Conservation (phyloP, 2,888 invertebrate species). For the Neocrepidodera transversa region DNA sequence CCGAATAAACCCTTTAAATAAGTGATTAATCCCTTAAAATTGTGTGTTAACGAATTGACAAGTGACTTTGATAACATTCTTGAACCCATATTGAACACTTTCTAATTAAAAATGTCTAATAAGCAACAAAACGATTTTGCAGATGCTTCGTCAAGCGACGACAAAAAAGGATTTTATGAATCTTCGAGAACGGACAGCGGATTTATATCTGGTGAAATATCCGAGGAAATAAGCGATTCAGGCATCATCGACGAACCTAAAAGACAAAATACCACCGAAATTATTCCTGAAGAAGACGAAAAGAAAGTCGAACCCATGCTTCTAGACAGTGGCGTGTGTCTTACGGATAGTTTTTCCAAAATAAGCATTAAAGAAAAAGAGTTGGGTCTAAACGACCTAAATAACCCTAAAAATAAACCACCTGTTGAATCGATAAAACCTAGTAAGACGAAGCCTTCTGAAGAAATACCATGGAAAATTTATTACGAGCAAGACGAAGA, state of each 20-base stretch:
- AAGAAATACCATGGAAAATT: conserved; percentile 63
- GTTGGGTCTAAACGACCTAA: conserved; percentile 56
- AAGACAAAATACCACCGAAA: conserved; percentile 14
- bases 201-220: conserved; percentile 52
- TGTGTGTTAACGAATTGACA: conserved; percentile 21
- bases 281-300: conserved; percentile 27
- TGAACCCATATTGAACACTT: conserved; percentile 39
- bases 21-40: conserved; percentile 14
- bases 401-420: conserved; percentile 40
- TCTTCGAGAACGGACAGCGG: conserved; percentile 55
- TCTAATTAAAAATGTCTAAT: conserved; percentile 42
- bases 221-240: conserved; percentile 31
- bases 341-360: conserved; percentile 70
- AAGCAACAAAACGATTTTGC: conserved; percentile 43
- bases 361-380: conserved; percentile 62
- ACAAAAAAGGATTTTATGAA: conserved; percentile 47
- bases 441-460: conserved; percentile 30
- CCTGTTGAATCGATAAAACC: conserved; percentile 39
- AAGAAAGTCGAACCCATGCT: conserved; percentile 59
- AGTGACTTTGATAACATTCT: conserved; percentile 18
- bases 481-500: conserved; percentile 82
- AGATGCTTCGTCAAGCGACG: conserved; percentile 50
- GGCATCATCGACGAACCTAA: conserved; percentile 35
- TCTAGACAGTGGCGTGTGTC: conserved; percentile 71
- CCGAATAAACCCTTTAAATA: conserved; percentile 11